phyloP scores from a whole-genome alignment of 2,888 invertebrate genomes.

The Caenorhabditis sulstoni region DNA sequence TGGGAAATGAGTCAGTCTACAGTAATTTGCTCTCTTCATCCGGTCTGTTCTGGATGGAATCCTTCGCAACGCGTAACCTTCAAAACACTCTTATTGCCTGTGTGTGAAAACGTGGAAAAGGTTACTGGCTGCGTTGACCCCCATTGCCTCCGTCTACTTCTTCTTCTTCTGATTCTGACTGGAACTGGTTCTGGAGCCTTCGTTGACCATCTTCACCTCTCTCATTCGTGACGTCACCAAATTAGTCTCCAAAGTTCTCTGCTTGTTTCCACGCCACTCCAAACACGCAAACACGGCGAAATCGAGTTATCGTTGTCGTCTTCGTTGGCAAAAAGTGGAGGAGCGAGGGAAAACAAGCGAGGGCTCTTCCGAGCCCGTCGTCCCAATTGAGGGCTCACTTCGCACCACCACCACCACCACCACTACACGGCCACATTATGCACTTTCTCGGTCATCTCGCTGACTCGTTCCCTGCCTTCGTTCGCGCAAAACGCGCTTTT shows the following conservation, averaged over 20 bases:
- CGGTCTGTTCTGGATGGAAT: too few species aligned
- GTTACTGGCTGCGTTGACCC: not conserved
- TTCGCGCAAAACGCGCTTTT: conserved; percentile 31
- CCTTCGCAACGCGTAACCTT: too few species aligned
- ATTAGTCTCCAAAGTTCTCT: conserved; percentile 56
- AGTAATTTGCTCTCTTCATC: too few species aligned
- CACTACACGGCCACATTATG: conserved; percentile 31
- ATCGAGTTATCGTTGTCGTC: conserved; percentile 52
- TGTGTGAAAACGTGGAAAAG: too few species aligned
- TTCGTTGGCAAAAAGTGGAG: conserved; percentile 25
- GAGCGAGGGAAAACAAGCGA: conserved; percentile 13
- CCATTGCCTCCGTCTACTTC: not conserved
- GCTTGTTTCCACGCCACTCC: conserved; percentile 53
- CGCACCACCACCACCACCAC: conserved; percentile 24
- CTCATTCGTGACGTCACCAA: conserved; percentile 44
- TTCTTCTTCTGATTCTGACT: conserved; percentile 17
- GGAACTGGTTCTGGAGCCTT: conserved; percentile 40
- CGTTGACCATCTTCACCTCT: conserved; percentile 1
- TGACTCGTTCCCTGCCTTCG: conserved; percentile 36
- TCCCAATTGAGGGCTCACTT: conserved; percentile 36
- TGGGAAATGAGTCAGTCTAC: too few species aligned
- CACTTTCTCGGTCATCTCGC: conserved; percentile 42
- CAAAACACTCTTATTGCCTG: too few species aligned
- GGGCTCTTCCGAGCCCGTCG: not conserved
- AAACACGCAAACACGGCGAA: conserved; percentile 54